Conservation (phyloP, 1,140 invertebrate species). For the Drosophila ficusphila region DNA sequence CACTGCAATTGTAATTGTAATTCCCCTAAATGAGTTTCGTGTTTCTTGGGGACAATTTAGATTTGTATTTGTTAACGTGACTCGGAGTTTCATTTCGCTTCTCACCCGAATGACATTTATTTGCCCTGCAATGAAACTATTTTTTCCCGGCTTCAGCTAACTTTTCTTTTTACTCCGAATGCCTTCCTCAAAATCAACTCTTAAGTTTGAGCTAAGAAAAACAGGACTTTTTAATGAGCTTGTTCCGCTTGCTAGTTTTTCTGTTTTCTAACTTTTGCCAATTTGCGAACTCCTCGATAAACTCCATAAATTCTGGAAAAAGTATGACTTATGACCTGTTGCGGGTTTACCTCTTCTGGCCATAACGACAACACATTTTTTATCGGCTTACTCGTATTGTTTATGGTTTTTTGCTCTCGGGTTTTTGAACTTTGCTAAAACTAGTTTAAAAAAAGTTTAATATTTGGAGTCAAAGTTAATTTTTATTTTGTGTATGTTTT, state of each 20-base stretch:
- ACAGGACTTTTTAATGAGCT: slow-evolving; percentile 34
- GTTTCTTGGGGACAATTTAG: slow-evolving; percentile 30
- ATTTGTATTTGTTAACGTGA: slow-evolving; percentile 28
- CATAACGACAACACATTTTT: slow-evolving; percentile 57
- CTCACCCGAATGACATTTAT: slow-evolving; percentile 1
- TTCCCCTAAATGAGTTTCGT: slow-evolving; percentile 52
- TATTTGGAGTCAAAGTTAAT: background rate
- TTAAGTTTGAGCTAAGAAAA: background rate
- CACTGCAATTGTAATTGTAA: slow-evolving; percentile 64
- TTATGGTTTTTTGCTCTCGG: slow-evolving; percentile 15
- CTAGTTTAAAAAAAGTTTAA: background rate
- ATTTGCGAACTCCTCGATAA: slow-evolving; percentile 44
- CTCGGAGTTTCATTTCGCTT: slow-evolving; percentile 6
- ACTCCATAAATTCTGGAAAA: slow-evolving; percentile 48
- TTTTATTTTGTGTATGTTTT: too few species aligned
- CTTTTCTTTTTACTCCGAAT: background rate
- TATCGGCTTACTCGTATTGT: slow-evolving; percentile 38
- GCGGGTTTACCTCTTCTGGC: slow-evolving; percentile 1
- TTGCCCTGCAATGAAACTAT: background rate
- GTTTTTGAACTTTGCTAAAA: too few species aligned
- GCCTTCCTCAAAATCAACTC: slow-evolving; percentile 1
- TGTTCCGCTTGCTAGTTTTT: background rate
- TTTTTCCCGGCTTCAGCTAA: background rate
- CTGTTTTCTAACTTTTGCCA: slow-evolving; percentile 2
- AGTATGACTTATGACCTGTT: slow-evolving; percentile 47